Evolutionary conservation across 2,797 vertebrate species (phyloP), one percentile per base, ranked within the genome.

Genomic region (Gallinago stenura): DNA sequence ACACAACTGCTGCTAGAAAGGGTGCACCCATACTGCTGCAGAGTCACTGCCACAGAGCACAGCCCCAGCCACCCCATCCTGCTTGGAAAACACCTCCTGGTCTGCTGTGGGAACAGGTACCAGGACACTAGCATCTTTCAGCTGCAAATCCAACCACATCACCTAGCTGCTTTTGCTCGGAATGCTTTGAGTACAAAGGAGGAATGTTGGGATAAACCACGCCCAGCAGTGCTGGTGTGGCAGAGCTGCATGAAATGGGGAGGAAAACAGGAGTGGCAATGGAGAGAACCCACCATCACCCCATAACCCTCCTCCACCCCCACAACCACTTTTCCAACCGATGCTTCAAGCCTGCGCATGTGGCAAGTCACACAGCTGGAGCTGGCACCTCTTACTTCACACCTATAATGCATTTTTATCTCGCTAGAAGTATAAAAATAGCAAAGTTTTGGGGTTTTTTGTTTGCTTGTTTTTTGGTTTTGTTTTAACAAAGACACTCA

Each of bases 361-460:
- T 21, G 89, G 33, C 41, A 56, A 82, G 33, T 77, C 80, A 77
- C 33, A 21, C 0, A 0, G 41, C 46, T 82, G 9, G 39, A 90
- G 66, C 35, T 89, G 51, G 88, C 84, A 92, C 45, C 60, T 83
- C 66, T 70, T 54, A 26, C 41, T 93, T 96, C 78, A 89, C 71
- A 94, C 68, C 60, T 78, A 87, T 37, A 70, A 82, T 2, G 2
- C 1, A 0, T 35, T 89, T 89, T 84, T 75, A 76, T 84, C 66
- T 85, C 62, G 51, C 64, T 85, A 10, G 25, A 88, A 91, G 37
- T 54, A 84, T 48, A 96, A 95, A 96, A 96, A 91, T 80, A 96
- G 75, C 43, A 18, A 68, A 87, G 61, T 5, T 16, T 31, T 37
- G 30, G 16, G 41, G 41, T 16, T 43, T 43, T 41, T 39, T 39